Conservation (phyloP, 2,888 invertebrate genomes). For the Drosophila aldrichi region DNA sequence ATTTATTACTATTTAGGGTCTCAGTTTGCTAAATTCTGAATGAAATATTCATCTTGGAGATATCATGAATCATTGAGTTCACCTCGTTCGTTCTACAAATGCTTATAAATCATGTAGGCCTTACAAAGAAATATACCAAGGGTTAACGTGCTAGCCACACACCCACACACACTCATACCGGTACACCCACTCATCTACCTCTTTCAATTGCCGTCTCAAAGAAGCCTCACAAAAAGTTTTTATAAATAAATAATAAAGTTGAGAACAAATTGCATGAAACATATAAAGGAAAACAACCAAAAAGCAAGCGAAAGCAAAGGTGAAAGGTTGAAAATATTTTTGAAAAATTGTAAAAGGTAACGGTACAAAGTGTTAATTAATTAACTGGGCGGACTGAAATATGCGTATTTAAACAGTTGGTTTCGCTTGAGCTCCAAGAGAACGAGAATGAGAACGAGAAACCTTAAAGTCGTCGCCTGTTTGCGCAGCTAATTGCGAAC, state of each 20-base stretch:
- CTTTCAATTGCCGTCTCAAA: conserved; percentile 49
- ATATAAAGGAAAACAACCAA: not conserved
- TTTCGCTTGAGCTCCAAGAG: conserved; percentile 15
- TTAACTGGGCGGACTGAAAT: conserved; percentile 59
- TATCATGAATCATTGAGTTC: conserved; percentile 31
- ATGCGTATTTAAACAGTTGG: conserved; percentile 39
- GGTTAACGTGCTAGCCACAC: conserved; percentile 5
- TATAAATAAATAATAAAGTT: conserved; percentile 73
- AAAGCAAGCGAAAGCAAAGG: conserved; percentile 27
- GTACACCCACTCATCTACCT: conserved; percentile 7
- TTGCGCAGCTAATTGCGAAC: conserved; percentile 64
- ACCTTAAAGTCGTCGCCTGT: conserved; percentile 26
- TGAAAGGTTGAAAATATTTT: conserved; percentile 13
- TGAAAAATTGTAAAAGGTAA: conserved; percentile 20
- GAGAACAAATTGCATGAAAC: conserved; percentile 62
- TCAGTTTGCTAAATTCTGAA: conserved; percentile 16
- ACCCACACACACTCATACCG: not conserved
- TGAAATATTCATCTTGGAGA: conserved; percentile 11
- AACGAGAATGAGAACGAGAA: not conserved
- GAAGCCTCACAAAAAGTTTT: conserved; percentile 53
- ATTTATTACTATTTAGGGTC: conserved; percentile 15
- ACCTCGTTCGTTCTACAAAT: conserved; percentile 1
- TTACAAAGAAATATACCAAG: conserved; percentile 16
- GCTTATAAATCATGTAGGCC: conserved; percentile 51
- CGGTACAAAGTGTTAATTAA: conserved; percentile 66